Percentiles rank a stretch among this genome's conserved stretches.
Conservation (phyloP, 2,113 vertebrate species). For the Hemibates koningsi region DNA sequence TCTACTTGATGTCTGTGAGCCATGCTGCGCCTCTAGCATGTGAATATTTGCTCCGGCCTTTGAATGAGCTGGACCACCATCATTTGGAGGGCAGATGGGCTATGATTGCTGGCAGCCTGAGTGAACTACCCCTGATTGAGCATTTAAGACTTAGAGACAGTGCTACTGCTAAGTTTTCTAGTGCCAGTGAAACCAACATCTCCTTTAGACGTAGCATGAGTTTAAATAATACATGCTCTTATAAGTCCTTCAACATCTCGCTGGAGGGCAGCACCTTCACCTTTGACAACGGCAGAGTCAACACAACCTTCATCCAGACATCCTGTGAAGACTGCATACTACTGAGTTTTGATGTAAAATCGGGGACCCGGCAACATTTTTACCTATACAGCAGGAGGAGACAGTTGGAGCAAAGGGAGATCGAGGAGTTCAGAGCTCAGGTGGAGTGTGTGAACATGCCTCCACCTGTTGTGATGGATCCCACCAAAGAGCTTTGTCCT, state of each 20-base stretch:
- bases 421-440: constrained; percentile 24
- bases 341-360: not conserved
- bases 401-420: constrained; percentile 13
- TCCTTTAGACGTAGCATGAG: not conserved
- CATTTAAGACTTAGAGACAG: not conserved
- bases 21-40: constrained; percentile 13
- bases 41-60: constrained; percentile 2
- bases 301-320: not conserved
- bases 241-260: not conserved
- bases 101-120: constrained; percentile 14
- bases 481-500: constrained; percentile 20
- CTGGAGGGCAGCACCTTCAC: constrained; percentile 7
- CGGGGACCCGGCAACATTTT: not conserved
- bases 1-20: not conserved
- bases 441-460: constrained; percentile 8
- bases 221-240: not conserved
- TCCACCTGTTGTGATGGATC: constrained; percentile 13
- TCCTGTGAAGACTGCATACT: constrained; percentile 22
- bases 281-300: not conserved
- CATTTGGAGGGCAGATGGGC: constrained; percentile 12
- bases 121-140: not conserved
- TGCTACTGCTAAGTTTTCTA: not conserved
- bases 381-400: constrained; percentile 32
- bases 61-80: not conserved
- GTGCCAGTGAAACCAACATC: not conserved